Percentiles rank a stretch among this genome's conserved stretches.
These are phyloP conservation scores for Macrosoma leucophasiata DNA, from an alignment of 2,888 invertebrate species.

Conservation along the genomic window DNA sequence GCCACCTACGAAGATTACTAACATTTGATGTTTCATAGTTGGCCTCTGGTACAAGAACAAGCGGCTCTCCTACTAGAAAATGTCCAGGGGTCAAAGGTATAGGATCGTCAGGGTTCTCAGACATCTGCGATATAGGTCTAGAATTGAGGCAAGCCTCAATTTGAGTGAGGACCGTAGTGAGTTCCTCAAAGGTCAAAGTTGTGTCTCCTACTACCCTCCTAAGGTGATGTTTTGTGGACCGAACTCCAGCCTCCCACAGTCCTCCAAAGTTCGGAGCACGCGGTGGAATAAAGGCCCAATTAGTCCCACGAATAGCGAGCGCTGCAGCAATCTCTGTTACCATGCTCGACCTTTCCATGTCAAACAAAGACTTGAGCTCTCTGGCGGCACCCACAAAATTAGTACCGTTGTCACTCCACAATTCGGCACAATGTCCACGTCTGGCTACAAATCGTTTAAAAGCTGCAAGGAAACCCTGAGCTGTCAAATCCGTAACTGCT, in stretches of 20 bases:
- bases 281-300: constrained; percentile 25
- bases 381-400: constrained; percentile 10
- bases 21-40: constrained; percentile 16
- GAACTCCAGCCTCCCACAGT: constrained; percentile 23
- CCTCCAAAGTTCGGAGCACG: constrained; percentile 23
- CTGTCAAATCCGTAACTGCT: constrained; percentile 14
- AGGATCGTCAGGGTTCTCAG: constrained; percentile 12
- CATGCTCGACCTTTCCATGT: background rate
- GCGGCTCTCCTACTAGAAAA: constrained; percentile 25
- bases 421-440: constrained; percentile 9
- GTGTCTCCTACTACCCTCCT: constrained; percentile 19
- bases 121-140: constrained; percentile 13
- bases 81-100: constrained; percentile 24
- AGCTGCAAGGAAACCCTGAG: constrained; percentile 14
- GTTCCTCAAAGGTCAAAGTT: constrained; percentile 23
- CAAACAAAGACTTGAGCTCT: background rate
- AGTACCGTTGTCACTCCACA: constrained; percentile 15
- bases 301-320: constrained; percentile 7
- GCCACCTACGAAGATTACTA: constrained; percentile 19
- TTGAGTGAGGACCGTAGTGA: constrained; percentile 19
- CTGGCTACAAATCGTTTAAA: constrained; percentile 8
- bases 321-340: constrained; percentile 4
- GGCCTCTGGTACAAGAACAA: constrained; percentile 15
- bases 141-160: constrained; percentile 29
- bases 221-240: constrained; percentile 21